These are phyloP conservation scores for Polypterus bichir DNA, from an alignment of 2,113 vertebrate genomes.

Conservation along the genomic window DNA sequence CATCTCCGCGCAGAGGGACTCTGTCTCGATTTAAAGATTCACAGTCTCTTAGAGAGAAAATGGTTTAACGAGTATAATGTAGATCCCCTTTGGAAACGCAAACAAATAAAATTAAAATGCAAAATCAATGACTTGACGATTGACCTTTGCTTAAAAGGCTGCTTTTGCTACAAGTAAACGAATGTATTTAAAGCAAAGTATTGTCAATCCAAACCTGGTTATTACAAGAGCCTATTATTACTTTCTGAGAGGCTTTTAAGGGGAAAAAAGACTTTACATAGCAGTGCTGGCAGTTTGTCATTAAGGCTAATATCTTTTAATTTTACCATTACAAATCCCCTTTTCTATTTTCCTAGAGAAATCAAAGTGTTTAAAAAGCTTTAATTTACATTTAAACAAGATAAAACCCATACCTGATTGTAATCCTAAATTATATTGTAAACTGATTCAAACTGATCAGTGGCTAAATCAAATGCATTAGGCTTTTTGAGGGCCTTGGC, in stretches of 20 bases:
- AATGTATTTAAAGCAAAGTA: conserved; percentile 32
- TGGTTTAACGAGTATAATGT: conserved; percentile 29
- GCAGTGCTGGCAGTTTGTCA: not conserved
- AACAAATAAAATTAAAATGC: conserved; percentile 42
- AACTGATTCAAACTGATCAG: too few relatives aligned
- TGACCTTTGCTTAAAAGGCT: conserved; percentile 32
- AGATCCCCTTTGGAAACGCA: conserved; percentile 30
- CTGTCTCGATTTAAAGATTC: conserved; percentile 25
- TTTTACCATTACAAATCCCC: too few relatives aligned
- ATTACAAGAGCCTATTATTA: conserved; percentile 23
- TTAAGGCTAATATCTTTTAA: not conserved
- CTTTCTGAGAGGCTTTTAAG: conserved; percentile 6
- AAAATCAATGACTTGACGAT: conserved; percentile 36
- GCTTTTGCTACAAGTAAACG: conserved; percentile 21
- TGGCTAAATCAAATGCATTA: too few relatives aligned
- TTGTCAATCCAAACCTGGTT: conserved; percentile 30
- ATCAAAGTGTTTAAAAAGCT: too few relatives aligned
- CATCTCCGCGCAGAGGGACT: conserved; percentile 23
- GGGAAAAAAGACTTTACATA: not conserved
- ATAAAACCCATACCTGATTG: too few relatives aligned
- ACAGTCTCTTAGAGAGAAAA: conserved; percentile 33
- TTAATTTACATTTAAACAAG: too few relatives aligned
- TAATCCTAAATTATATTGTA: too few relatives aligned
- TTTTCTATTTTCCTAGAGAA: too few relatives aligned
- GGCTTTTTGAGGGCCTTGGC: too few relatives aligned